phyloP scores from a whole-genome alignment of 2,888 invertebrate genomes.

The Polyommatus iphigenia region DNA sequence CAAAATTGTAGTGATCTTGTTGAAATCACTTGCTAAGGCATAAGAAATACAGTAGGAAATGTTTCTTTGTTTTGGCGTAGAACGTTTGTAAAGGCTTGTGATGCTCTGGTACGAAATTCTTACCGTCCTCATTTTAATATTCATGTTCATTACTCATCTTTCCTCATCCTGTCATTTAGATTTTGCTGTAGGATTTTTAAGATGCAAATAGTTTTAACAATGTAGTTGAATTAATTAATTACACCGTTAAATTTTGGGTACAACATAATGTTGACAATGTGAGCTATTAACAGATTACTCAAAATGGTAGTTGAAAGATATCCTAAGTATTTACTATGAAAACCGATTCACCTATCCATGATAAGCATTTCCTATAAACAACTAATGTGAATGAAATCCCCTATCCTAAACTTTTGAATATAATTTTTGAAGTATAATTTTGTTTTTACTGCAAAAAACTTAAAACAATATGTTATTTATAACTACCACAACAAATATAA shows the following conservation, averaged over 20 bases:
- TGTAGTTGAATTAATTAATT: neutral
- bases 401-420: neutral
- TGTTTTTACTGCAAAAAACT: neutral
- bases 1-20: constrained; percentile 25
- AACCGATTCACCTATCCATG: neutral
- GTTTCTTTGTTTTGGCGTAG: neutral
- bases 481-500: neutral
- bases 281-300: neutral
- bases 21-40: constrained; percentile 9
- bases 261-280: neutral
- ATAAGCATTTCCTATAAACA: neutral
- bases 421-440: neutral
- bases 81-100: constrained; percentile 12
- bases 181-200: neutral
- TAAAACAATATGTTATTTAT: neutral
- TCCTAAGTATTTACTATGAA: neutral
- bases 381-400: neutral
- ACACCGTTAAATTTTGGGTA: neutral
- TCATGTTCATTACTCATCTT: neutral
- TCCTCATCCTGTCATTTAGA: constrained; percentile 13
- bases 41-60: constrained; percentile 25
- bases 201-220: neutral
- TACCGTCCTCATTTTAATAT: constrained; percentile 24
- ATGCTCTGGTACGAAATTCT: constrained; percentile 23
- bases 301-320: neutral